Conservation (phyloP, 1,140 invertebrate species). For the Neodiprion fabricii region DNA sequence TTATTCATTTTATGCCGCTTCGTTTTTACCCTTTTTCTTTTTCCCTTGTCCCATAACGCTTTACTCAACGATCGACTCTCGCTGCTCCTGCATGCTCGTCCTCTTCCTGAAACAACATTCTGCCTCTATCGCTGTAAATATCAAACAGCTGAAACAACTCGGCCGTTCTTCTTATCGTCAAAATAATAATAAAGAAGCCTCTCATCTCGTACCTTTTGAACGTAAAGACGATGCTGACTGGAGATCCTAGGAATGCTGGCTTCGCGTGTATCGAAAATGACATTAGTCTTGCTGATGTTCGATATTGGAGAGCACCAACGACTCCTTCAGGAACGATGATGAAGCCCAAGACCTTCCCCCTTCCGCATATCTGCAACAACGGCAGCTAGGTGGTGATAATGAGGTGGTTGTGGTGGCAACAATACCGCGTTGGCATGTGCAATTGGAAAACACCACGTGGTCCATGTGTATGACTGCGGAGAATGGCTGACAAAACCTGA, state of each 20-base stretch:
- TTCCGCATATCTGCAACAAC: no score
- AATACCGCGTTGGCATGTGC: not conserved
- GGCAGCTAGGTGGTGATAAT: no score
- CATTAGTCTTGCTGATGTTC: not conserved
- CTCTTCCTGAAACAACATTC: no score
- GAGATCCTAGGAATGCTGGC: not conserved
- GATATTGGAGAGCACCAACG: not conserved
- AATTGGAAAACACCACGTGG: conserved; percentile 7
- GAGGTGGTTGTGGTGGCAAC: not conserved
- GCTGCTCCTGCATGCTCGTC: no score
- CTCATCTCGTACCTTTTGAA: not conserved
- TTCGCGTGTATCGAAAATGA: not conserved
- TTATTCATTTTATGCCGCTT: no score
- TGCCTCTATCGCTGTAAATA: no score
- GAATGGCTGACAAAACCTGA: no score
- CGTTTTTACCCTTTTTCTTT: no score
- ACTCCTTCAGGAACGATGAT: not conserved
- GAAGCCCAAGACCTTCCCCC: not conserved
- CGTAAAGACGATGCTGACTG: not conserved
- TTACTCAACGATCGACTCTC: no score
- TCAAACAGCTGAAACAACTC: no score
- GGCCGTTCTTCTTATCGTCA: no score
- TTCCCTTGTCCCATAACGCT: no score
- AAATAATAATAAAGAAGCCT: not conserved
- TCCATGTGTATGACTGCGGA: not conserved